A percentile compares a stretch with the other conserved stretches of the same genome.
phyloP scores from a whole-genome alignment of 2,888 invertebrate genomes.

The Amphimallon solstitiale region DNA sequence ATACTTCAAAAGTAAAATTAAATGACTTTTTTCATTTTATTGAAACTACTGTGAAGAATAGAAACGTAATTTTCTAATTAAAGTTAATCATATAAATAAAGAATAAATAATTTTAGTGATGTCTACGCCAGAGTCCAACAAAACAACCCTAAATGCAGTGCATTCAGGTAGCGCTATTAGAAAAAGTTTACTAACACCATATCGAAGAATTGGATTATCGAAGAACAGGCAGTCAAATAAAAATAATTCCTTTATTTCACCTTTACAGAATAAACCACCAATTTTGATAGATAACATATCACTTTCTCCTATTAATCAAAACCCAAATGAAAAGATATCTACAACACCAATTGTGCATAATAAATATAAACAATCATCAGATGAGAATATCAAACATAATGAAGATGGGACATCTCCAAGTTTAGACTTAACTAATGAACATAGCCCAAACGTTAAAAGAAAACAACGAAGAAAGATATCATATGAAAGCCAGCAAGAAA shows the following conservation, averaged over 20 bases:
- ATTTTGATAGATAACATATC: slow-evolving; percentile 11
- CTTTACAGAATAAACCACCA: slow-evolving; percentile 28
- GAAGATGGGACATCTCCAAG: too few relatives aligned
- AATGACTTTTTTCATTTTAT: too few relatives aligned
- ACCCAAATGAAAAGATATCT: neutral
- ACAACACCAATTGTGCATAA: neutral
- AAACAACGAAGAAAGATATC: too few relatives aligned
- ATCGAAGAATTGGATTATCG: slow-evolving; percentile 67
- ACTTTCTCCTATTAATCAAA: neutral
- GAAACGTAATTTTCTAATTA: neutral
- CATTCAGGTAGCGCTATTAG: slow-evolving; percentile 65
- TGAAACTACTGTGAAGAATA: too few relatives aligned
- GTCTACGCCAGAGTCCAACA: slow-evolving; percentile 16
- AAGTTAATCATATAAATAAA: neutral
- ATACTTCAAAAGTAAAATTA: too few relatives aligned
- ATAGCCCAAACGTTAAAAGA: too few relatives aligned
- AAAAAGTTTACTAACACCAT: slow-evolving; percentile 66
- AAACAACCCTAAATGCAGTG: neutral
- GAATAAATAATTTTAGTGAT: neutral
- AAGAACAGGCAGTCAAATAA: slow-evolving; percentile 54
- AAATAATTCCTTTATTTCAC: slow-evolving; percentile 34
- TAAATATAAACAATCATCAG: too few relatives aligned
- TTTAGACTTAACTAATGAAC: too few relatives aligned
- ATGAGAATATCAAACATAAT: too few relatives aligned
- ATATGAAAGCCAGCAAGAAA: too few relatives aligned